Evolutionary conservation across 2,888 invertebrate genomes (phyloP), one percentile per base, ranked within the genome.

Genomic region (Blomia tropicalis): DNA sequence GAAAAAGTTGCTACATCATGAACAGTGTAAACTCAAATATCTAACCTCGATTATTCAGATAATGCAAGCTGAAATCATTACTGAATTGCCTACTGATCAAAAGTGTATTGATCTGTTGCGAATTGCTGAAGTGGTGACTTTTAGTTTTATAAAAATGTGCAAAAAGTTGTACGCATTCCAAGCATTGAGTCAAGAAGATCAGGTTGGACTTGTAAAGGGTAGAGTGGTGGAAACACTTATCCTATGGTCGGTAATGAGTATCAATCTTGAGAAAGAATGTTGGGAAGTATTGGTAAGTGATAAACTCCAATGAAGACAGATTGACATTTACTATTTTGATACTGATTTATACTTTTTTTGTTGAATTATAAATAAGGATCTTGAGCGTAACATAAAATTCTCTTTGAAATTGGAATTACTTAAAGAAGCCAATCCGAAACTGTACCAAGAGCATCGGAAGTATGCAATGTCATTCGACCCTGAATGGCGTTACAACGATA

Each of bases 171-270:
- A 72, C 71, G 87, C 88, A 2, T 96, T 96, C 75, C 86, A 87
- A 73, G 85, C 84, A 70, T 84, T 95, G 81, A 88, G 89, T 71
- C 89, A 91, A 71, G 90, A 88, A 70, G 93, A 95, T 74, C 93
- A 95, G 76, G 82, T 89, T 59, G 81, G 83, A 22, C 76, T 90
- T 14, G 75, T 92, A 5, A 92, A 91, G 73, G 91, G 92, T 0
- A 91, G 93, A 1, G 91, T 91, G 71, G 91, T 90, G 56, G 95
- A 96, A 76, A 86, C 96, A 83, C 85, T 96, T 83, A 85, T 96
- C 63, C 79, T 96, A 59, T 79, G 92, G 19, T 91, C 93, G 67
- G 88, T 88, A 0, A 85, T 88, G 79, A 87, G 86, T 54, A 96
- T 91, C 71, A 91, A 93, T 72, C 82, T 83, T 0, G 87, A 86